Percentiles rank a stretch among this genome's conserved stretches.
These are phyloP conservation scores for Cardiocondyla obscurior DNA, from an alignment of 1,140 invertebrate genomes.

Conservation along the genomic window DNA sequence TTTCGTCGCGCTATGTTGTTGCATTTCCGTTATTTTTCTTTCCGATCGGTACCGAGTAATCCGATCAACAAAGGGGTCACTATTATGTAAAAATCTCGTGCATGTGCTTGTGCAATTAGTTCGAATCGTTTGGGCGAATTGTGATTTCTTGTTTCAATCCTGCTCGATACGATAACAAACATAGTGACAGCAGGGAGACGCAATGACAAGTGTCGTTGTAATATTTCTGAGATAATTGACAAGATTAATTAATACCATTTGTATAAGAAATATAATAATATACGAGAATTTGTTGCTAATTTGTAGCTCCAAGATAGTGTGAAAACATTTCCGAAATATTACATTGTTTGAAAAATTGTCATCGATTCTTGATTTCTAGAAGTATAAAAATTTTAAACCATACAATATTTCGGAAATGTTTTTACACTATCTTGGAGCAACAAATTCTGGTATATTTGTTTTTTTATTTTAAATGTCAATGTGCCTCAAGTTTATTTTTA, in stretches of 20 bases:
- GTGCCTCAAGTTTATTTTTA: background rate
- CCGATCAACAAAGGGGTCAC: conserved; percentile 18
- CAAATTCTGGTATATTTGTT: too few relatives aligned
- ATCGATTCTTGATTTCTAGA: too few relatives aligned
- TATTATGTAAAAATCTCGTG: conserved; percentile 30
- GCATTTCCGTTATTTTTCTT: conserved; percentile 30
- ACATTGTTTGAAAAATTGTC: too few relatives aligned
- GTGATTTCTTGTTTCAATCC: conserved; percentile 10
- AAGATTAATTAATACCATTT: background rate
- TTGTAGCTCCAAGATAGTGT: too few relatives aligned
- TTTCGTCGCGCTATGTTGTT: background rate
- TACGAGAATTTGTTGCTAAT: too few relatives aligned
- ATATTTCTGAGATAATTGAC: conserved; percentile 14
- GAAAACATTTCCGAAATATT: too few relatives aligned
- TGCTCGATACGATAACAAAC: background rate
- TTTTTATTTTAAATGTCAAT: background rate
- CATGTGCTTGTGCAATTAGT: conserved; percentile 34
- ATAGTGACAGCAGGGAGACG: background rate
- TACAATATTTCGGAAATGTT: too few relatives aligned
- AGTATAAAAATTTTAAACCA: too few relatives aligned
- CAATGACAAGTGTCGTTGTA: background rate
- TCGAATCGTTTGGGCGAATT: conserved; percentile 5
- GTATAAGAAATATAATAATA: background rate
- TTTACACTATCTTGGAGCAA: too few relatives aligned
- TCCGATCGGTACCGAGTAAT: conserved; percentile 15